Evolutionary conservation across 2,113 vertebrate genomes (phyloP).

Genomic region (Thymallus thymallus): DNA sequence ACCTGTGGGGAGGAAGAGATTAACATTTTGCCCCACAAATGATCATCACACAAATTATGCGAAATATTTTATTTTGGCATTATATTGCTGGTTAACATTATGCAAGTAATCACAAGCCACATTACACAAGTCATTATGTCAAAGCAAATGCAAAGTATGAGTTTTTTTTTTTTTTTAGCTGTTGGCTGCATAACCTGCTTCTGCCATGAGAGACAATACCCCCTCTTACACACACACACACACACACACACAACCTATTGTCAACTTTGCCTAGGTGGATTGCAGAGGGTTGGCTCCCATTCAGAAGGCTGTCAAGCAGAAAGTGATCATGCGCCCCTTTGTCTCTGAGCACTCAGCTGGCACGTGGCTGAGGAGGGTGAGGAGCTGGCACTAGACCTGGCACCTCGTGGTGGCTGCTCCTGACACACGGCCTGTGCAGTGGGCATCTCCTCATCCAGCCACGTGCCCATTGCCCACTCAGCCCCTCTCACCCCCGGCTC

Average conservation of each 20-base stretch:
- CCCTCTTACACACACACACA: background rate
- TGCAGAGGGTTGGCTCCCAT: background rate
- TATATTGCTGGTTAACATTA: no score
- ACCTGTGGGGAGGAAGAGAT: no score
- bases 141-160: no score
- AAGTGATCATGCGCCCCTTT: slow-evolving; percentile 32
- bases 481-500: background rate
- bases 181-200: no score
- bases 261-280: background rate
- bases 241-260: background rate
- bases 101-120: no score
- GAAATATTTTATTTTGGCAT: no score
- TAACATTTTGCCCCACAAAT: no score
- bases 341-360: slow-evolving; percentile 40
- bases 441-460: slow-evolving; percentile 45
- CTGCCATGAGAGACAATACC: no score
- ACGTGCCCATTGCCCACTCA: background rate
- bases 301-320: slow-evolving; percentile 11
- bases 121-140: no score
- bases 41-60: no score
- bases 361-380: slow-evolving; percentile 46
- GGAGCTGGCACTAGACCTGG: slow-evolving; percentile 56
- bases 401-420: slow-evolving; percentile 39
- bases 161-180: no score
- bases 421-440: slow-evolving; percentile 24